Evolutionary conservation across 2,797 vertebrate species (phyloP).

Genomic region (Falco novaeseelandiae): DNA sequence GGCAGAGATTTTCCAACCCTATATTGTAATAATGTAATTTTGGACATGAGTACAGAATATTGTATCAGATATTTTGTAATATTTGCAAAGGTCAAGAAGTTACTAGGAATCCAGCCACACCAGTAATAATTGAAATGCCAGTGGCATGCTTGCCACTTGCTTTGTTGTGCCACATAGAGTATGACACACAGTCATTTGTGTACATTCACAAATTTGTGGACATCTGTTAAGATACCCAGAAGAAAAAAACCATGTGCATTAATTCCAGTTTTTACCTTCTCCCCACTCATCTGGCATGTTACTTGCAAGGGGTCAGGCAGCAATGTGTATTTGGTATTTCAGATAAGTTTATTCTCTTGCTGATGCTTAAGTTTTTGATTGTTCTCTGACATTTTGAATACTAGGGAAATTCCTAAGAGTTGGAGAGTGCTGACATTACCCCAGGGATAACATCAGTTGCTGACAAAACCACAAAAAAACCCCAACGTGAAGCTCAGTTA

Average conservation of each 20-base stretch:
- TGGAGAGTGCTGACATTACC: not conserved
- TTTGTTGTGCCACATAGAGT: not conserved
- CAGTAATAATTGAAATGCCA: not conserved
- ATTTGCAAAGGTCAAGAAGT: not conserved
- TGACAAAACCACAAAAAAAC: conserved; percentile 8
- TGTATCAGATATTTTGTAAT: not conserved
- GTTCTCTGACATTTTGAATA: not conserved
- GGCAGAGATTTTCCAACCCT: not conserved
- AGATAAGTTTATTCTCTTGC: not conserved
- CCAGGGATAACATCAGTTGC: not conserved
- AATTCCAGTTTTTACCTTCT: not conserved
- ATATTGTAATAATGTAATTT: not conserved
- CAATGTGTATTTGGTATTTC: not conserved
- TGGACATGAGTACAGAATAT: not conserved
- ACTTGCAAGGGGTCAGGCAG: not conserved
- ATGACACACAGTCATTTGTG: not conserved
- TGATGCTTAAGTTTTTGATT: not conserved
- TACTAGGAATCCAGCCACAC: not conserved
- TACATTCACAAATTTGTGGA: not conserved
- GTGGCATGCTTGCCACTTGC: not conserved
- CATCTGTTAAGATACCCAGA: not conserved
- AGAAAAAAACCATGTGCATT: not conserved
- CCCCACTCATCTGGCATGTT: not conserved
- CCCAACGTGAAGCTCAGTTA: not conserved
- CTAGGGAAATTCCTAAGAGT: not conserved